phyloP scores from a whole-genome alignment of 2,113 vertebrate species.

The Sialia sialis region DNA sequence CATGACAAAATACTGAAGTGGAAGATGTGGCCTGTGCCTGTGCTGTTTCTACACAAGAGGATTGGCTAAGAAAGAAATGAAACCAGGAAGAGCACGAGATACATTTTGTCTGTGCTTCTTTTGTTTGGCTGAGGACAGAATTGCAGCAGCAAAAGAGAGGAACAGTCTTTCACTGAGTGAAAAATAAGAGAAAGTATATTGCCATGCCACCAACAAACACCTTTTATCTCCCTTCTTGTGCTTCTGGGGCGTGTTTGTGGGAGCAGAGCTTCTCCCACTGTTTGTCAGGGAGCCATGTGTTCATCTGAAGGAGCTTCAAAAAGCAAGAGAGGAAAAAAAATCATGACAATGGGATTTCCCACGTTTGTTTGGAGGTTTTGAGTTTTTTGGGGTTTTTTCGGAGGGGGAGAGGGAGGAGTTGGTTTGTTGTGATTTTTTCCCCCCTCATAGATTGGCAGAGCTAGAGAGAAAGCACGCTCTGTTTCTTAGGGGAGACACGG shows the following conservation, averaged over 20 bases:
- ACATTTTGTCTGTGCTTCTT: not conserved
- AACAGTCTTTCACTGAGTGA: not conserved
- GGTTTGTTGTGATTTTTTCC: not conserved
- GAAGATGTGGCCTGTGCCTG: not conserved
- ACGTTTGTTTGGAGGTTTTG: too few relatives aligned
- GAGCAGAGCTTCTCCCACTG: not conserved
- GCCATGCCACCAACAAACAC: not conserved
- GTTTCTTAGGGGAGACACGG: not conserved
- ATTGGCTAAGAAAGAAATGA: not conserved
- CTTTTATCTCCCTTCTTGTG: not conserved
- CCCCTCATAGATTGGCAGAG: not conserved
- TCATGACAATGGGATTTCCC: not conserved
- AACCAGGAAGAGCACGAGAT: not conserved
- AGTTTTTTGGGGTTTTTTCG: not conserved
- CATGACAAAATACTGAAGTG: conserved; percentile 13
- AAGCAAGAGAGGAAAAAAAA: not conserved
- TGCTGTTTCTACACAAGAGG: not conserved
- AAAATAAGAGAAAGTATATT: not conserved
- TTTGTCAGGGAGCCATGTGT: not conserved
- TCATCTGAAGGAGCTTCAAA: not conserved
- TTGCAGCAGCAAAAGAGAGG: not conserved
- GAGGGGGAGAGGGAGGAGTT: too few relatives aligned
- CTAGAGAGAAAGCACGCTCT: not conserved
- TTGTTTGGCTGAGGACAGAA: not conserved
- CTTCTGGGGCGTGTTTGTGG: not conserved